phyloP scores from a whole-genome alignment of 1,140 invertebrate genomes.

The Diuraphis noxia region DNA sequence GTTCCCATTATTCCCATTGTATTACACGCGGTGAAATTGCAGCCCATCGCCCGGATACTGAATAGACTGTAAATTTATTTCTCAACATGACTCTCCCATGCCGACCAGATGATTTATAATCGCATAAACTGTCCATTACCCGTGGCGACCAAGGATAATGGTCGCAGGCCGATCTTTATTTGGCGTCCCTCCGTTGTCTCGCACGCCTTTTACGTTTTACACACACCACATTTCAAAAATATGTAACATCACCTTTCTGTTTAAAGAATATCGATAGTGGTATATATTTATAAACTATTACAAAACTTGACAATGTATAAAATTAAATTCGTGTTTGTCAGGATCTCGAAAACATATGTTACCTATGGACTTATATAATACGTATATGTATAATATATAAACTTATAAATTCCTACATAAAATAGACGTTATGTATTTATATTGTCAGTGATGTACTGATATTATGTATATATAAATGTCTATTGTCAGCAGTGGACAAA shows the following conservation, averaged over 20 bases:
- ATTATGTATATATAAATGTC: background rate
- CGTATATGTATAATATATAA: background rate
- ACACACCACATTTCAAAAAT: background rate
- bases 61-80: slow-evolving; percentile 49
- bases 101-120: slow-evolving; percentile 46
- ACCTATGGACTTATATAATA: too few relatives aligned
- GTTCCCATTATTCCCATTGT: slow-evolving; percentile 44
- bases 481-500: too few relatives aligned
- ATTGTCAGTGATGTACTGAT: background rate
- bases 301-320: background rate
- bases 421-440: background rate
- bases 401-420: background rate
- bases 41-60: background rate
- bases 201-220: background rate
- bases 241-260: background rate
- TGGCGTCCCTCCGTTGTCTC: slow-evolving; percentile 1
- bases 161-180: background rate
- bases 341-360: background rate
- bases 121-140: slow-evolving; percentile 38
- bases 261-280: background rate
- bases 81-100: slow-evolving; percentile 35
- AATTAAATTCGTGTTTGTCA: background rate
- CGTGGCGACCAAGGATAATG: background rate
- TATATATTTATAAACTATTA: background rate
- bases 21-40: background rate